Conservation (phyloP, 2,888 invertebrate species). For the Brenthis daphne region DNA sequence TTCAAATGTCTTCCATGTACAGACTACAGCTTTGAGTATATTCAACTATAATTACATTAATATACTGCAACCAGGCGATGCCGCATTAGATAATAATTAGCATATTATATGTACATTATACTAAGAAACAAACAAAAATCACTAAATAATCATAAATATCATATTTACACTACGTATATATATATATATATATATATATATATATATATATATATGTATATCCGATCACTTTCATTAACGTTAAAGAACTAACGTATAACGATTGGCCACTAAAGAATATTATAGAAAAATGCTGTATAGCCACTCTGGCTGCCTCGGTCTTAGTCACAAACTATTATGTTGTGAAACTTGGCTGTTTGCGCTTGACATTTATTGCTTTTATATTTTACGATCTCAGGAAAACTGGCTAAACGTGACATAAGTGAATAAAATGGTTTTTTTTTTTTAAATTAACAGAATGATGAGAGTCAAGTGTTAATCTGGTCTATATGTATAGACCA, state of each 20-base stretch:
- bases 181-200: too few species aligned
- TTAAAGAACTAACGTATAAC: constrained; percentile 18
- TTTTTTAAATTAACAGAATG: constrained; percentile 3
- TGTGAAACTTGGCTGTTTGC: constrained; percentile 73
- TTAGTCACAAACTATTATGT: constrained; percentile 68
- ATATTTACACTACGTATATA: too few species aligned
- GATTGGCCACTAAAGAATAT: constrained; percentile 48
- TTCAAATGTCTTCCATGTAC: too few species aligned
- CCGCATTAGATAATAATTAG: too few species aligned
- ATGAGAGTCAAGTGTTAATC: background rate
- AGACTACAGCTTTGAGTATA: too few species aligned
- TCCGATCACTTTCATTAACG: background rate
- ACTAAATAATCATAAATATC: too few species aligned
- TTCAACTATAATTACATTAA: too few species aligned
- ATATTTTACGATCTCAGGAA: constrained; percentile 68
- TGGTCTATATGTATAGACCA: too few species aligned
- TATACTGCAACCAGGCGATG: too few species aligned
- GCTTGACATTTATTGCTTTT: constrained; percentile 75
- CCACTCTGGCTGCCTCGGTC: constrained; percentile 55
- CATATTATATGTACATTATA: too few species aligned
- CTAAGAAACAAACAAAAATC: too few species aligned
- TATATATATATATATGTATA: too few species aligned
- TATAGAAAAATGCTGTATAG: constrained; percentile 64
- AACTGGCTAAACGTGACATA: constrained; percentile 30
- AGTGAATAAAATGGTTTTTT: constrained; percentile 12